Conservation (phyloP, 2,797 vertebrate genomes). For the Ctenosaura bakeri region DNA sequence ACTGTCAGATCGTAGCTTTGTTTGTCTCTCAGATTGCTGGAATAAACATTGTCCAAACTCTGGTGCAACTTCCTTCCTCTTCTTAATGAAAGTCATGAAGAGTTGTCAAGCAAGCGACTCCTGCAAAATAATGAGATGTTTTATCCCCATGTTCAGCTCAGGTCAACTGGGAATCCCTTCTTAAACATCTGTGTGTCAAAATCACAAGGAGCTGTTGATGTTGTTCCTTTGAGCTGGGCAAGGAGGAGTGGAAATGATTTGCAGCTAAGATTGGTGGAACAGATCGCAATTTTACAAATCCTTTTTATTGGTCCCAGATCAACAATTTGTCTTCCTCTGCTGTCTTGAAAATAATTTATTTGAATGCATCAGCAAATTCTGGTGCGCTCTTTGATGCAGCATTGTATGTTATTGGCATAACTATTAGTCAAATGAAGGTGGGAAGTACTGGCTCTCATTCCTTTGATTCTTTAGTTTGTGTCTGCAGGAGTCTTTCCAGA, state of each 20-base stretch:
- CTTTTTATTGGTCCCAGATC: neutral
- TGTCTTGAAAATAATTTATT: neutral
- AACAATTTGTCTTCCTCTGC: neutral
- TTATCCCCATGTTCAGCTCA: constrained; percentile 55
- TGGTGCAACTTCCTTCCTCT: constrained; percentile 55
- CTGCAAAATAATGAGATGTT: constrained; percentile 74
- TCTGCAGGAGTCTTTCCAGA: neutral
- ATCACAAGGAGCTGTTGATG: constrained; percentile 50
- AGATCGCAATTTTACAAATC: neutral
- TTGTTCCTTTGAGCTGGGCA: constrained; percentile 37
- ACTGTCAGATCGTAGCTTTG: constrained; percentile 51
- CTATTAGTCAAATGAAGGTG: neutral
- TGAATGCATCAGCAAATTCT: neutral
- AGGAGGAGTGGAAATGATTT: constrained; percentile 1
- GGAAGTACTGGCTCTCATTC: neutral
- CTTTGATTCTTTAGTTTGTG: neutral
- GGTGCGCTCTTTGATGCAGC: neutral
- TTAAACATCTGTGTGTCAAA: constrained; percentile 70
- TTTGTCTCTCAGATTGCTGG: constrained; percentile 30
- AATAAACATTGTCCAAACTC: constrained; percentile 40
- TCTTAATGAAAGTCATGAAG: constrained; percentile 63
- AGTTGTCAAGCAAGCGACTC: constrained; percentile 33
- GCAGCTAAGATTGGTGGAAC: neutral
- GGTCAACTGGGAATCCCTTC: constrained; percentile 60
- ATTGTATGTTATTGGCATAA: neutral